Evolutionary conservation across 2,797 vertebrate genomes (phyloP).

Genomic region (Dromococcyx pavoninus): DNA sequence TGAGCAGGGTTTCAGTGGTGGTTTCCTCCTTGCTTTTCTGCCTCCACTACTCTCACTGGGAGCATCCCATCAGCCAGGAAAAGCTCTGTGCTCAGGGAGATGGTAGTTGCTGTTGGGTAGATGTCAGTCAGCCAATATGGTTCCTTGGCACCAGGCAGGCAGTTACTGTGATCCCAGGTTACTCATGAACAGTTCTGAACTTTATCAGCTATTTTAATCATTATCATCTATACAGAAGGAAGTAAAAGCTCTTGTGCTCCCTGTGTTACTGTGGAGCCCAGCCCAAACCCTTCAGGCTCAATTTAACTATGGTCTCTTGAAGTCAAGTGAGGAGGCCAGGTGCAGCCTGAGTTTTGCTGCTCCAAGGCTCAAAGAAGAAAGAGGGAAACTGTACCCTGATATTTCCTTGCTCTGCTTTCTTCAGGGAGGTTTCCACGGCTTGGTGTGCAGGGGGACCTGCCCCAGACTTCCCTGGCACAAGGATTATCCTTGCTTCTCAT

Average conservation of each 20-base stretch:
- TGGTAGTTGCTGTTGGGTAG: not conserved
- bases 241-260: not conserved
- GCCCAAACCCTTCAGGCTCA: not conserved
- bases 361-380: not conserved
- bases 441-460: not conserved
- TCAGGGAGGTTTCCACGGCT: not conserved
- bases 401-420: not conserved
- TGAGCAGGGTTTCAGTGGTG: not conserved
- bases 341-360: not conserved
- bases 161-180: not conserved
- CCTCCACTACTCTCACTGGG: not conserved
- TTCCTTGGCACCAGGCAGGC: not conserved
- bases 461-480: not conserved
- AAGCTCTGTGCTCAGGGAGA: not conserved
- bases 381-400: not conserved
- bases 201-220: not conserved
- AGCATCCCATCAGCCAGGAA: not conserved
- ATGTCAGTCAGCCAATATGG: not conserved
- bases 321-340: not conserved
- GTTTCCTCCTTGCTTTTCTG: not conserved
- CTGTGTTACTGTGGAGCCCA: rapidly evolving
- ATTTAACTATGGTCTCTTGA: not conserved
- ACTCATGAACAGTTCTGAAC: not conserved
- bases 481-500: not conserved
- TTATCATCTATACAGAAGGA: not conserved